Percentiles rank a stretch among this genome's conserved stretches.
Evolutionary conservation across 92 coral and sea anemone species (phyloP).

Genomic region (Porites evermanni): DNA sequence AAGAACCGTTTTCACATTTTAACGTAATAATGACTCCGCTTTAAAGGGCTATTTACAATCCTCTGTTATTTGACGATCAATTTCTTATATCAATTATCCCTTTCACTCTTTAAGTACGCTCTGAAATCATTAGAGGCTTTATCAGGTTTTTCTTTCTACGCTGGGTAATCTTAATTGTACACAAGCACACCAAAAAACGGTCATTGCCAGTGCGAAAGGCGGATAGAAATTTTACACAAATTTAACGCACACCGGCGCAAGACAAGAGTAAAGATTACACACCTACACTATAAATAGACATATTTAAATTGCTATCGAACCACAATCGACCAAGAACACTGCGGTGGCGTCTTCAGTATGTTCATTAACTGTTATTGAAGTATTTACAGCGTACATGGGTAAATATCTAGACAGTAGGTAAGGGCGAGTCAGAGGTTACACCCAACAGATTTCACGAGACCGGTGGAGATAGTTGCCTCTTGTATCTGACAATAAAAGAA

Average conservation of each 20-base stretch:
- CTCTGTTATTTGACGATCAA: too few species aligned
- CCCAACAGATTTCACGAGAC: slow-evolving; percentile 82
- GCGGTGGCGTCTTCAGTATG: not conserved
- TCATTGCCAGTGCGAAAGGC: not conserved
- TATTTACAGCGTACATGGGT: slow-evolving; percentile 10
- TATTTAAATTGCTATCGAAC: too few species aligned
- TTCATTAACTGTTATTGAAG: not conserved
- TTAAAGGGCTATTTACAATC: too few species aligned
- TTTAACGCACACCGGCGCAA: too few species aligned
- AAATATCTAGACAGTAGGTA: not conserved
- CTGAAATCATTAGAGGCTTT: too few species aligned
- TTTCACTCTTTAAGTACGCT: too few species aligned
- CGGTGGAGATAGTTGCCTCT: slow-evolving; percentile 91
- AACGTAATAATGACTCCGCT: not conserved
- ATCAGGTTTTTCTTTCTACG: too few species aligned
- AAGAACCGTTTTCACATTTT: not conserved
- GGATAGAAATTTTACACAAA: not conserved
- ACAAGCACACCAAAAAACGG: too few species aligned
- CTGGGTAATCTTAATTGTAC: too few species aligned
- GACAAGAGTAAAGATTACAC: not conserved
- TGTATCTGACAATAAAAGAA: slow-evolving; percentile 66
- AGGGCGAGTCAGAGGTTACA: slow-evolving; percentile 57
- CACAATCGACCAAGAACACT: too few species aligned
- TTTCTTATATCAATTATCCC: too few species aligned
- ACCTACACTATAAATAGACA: too few species aligned